These are phyloP conservation scores for Dromococcyx pavoninus DNA, from an alignment of 2,797 vertebrate species.

Conservation along the genomic window DNA sequence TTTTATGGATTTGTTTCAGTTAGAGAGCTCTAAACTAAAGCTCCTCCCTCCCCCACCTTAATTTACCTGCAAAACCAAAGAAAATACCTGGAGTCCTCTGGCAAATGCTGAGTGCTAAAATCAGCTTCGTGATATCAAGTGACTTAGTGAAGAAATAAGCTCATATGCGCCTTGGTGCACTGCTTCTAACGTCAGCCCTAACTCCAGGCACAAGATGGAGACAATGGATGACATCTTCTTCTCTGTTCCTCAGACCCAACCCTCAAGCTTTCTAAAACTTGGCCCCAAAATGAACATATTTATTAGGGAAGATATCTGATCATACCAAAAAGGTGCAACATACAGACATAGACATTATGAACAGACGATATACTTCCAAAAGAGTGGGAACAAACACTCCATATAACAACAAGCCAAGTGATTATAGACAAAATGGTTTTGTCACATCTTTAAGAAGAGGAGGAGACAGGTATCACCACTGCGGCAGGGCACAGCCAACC, in stretches of 20 bases:
- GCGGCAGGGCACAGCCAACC: background rate
- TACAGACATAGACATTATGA: too few species aligned
- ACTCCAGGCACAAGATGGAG: background rate
- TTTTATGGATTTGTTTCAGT: background rate
- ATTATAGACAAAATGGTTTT: background rate
- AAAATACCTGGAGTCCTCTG: background rate
- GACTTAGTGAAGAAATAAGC: background rate
- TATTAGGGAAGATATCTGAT: background rate
- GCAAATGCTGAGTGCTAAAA: background rate
- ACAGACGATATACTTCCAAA: background rate
- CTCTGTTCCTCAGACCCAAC: background rate
- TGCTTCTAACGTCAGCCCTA: background rate
- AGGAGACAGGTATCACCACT: background rate
- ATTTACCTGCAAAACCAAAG: background rate
- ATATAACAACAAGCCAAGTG: background rate
- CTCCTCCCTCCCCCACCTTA: fast-evolving
- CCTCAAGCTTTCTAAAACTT: background rate
- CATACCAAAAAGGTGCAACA: background rate
- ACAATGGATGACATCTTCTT: background rate
- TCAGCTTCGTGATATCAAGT: background rate
- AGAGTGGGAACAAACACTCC: background rate
- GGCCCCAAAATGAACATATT: fast-evolving
- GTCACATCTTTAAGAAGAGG: background rate
- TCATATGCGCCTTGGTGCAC: background rate
- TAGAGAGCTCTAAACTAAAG: background rate